Evolutionary conservation across 2,888 invertebrate genomes (phyloP).

Genomic region (Ophraella communa): DNA sequence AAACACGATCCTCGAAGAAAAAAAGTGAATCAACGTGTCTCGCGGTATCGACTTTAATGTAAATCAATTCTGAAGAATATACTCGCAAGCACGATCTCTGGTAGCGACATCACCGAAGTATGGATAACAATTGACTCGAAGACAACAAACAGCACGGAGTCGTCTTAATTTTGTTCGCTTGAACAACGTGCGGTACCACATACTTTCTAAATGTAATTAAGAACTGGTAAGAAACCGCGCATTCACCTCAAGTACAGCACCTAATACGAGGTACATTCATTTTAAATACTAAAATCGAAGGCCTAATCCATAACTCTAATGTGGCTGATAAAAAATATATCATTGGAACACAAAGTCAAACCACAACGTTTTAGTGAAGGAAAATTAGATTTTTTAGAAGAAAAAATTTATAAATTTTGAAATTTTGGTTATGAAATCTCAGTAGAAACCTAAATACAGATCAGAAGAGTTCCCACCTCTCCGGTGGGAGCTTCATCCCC

Average conservation of each 20-base stretch:
- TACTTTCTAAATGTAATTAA: conserved; percentile 30
- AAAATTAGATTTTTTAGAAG: too few relatives aligned
- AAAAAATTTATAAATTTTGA: too few relatives aligned
- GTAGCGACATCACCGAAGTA: conserved; percentile 26
- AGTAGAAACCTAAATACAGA: too few relatives aligned
- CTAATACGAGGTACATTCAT: neutral
- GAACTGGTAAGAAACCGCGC: neutral
- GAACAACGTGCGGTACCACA: conserved; percentile 16
- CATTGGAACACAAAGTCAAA: too few relatives aligned
- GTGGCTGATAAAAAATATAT: too few relatives aligned
- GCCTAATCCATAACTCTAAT: neutral
- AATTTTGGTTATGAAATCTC: too few relatives aligned
- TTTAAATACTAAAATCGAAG: neutral
- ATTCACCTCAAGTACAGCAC: neutral
- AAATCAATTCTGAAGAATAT: conserved; percentile 9
- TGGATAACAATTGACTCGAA: conserved; percentile 27
- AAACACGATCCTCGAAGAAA: conserved; percentile 4
- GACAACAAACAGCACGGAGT: conserved; percentile 24
- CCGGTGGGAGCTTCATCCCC: too few relatives aligned
- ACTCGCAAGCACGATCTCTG: neutral
- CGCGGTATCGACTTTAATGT: neutral
- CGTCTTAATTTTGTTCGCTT: conserved; percentile 22
- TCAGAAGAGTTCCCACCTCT: too few relatives aligned
- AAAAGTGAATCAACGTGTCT: conserved; percentile 5
- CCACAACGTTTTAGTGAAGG: too few relatives aligned